Base-by-base conservation (phyloP, 2,888 invertebrate genomes). In the Brenthis ino region DNA sequence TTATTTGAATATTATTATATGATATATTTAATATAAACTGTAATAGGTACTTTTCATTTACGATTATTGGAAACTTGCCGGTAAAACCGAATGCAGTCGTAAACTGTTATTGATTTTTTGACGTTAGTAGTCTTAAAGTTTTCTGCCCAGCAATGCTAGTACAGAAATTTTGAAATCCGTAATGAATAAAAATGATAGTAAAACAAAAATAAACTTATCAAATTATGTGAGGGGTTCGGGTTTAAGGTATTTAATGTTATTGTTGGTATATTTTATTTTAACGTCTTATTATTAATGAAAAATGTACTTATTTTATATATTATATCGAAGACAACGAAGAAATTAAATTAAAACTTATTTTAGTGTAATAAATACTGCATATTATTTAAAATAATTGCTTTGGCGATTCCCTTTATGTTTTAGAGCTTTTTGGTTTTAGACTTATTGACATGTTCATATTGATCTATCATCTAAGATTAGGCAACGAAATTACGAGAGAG, bases 31-130 rank as follows among this genome's bases (percentile, higher is more conserved):
- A 16, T 51, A 51, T n/a, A 8, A 11, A 11, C 11, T 33, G 37
- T 50, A 61, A 51, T 3, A 20, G 20, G 20, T 20, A 37, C 6
- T 51, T 6, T 13, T 20, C 20, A 43, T 14, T 24, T 53, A 33
- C 53, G 51, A 33, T 63, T 20, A 51, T 53, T 53, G 24, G 1
- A 8, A 20, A 20, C 16, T 63, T 20, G 20, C 20, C 63, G 53
- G 53, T 63, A 53, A 53, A 63, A 16, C 37, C 20, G 8, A 43
- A 53, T 53, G 37, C 63, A 53, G 55, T 28, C 16, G 50, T 55
- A 33, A 47, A n/a, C 47, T 51, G 43, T 79, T 85, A 85, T 85
- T 85, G 85, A 85, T 85, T 85, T 84, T 85, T 82, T 85, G 85
- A 85, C 84, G 76, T 83, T 79, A 63, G 54, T 37, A 54, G 54